These are phyloP conservation scores for Ursus arctos DNA, from an alignment of 2,113 vertebrate species.

Conservation along the genomic window DNA sequence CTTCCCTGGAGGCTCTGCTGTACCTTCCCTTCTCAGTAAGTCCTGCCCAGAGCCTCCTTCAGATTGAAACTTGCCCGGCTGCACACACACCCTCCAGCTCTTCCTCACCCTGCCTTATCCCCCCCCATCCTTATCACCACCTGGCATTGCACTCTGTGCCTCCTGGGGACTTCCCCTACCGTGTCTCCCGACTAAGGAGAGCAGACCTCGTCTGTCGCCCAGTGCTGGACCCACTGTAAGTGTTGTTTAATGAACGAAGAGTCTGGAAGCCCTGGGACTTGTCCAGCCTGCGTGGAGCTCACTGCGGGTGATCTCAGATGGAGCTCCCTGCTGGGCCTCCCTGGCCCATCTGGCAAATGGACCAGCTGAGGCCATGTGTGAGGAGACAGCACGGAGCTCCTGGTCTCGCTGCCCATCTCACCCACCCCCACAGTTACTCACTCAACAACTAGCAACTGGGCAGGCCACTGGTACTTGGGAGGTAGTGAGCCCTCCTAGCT, in stretches of 20 bases:
- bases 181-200: background rate
- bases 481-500: accelerated
- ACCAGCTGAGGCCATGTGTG: background rate
- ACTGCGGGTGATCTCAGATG: background rate
- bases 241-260: background rate
- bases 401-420: background rate
- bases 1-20: background rate
- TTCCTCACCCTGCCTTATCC: background rate
- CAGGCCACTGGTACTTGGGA: background rate
- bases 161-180: background rate
- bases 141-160: background rate
- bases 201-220: background rate
- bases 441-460: background rate
- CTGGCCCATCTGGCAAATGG: background rate
- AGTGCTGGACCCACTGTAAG: accelerated
- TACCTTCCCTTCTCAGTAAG: background rate
- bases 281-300: background rate
- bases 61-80: accelerated
- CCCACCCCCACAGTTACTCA: background rate
- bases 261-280: background rate
- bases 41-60: background rate
- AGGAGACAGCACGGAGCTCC: background rate
- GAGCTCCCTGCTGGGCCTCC: background rate
- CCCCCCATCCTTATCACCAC: accelerated
- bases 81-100: background rate